Evolutionary conservation across 2,888 invertebrate species (phyloP).

Genomic region (Xestia sexstrigata): DNA sequence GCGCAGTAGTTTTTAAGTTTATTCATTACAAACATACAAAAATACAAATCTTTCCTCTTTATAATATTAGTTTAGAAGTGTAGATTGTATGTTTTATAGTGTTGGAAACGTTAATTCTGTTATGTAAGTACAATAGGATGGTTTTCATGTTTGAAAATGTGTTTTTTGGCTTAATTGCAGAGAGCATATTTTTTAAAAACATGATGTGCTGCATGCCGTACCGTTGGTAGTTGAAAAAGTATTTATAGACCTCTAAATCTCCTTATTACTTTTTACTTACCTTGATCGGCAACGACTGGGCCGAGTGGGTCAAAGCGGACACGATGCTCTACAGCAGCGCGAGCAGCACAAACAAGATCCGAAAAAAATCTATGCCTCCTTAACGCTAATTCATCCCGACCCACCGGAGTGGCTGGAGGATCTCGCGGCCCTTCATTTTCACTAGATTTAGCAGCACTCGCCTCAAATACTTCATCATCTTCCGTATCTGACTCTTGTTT

Average conservation of each 20-base stretch:
- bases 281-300: constrained; percentile 91
- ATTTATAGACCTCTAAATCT: background rate
- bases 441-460: constrained; percentile 78
- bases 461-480: constrained; percentile 92
- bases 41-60: no score
- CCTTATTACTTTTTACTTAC: constrained; percentile 79
- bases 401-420: constrained; percentile 94
- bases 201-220: background rate
- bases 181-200: background rate
- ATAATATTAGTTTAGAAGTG: no score
- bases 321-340: constrained; percentile 93
- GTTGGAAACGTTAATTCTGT: background rate
- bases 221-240: background rate
- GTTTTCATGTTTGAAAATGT: background rate
- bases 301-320: constrained; percentile 94
- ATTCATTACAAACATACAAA: no score
- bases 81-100: constrained; percentile 4
- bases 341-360: constrained; percentile 93
- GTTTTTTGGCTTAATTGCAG: background rate
- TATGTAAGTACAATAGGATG: constrained; percentile 2
- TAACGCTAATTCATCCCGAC: constrained; percentile 94
- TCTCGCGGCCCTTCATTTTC: constrained; percentile 90
- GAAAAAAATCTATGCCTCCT: constrained; percentile 95
- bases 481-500: constrained; percentile 80
- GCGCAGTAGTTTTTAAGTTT: no score